Evolutionary conservation across 2,888 invertebrate genomes (phyloP).

Genomic region (Anorthoa munda): DNA sequence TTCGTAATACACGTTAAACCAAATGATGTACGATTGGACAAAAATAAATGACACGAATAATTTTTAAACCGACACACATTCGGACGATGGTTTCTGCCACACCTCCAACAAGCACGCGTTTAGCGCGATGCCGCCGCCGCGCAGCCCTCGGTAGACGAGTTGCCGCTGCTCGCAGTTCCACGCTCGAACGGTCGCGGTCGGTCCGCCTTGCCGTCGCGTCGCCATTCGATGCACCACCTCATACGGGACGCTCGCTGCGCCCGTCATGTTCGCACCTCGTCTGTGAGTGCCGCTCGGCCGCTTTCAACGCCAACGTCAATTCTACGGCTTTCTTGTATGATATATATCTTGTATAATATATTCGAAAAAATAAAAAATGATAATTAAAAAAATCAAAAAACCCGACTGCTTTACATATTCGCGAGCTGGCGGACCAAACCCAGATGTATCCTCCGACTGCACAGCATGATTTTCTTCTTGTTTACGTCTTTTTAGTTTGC

Average conservation of each 20-base stretch:
- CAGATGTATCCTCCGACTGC: no score
- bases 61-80: slow-evolving; percentile 3
- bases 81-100: slow-evolving; percentile 4
- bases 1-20: no score
- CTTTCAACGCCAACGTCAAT: slow-evolving; percentile 5
- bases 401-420: no score
- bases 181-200: no score
- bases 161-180: background rate
- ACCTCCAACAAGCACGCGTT: slow-evolving; percentile 8
- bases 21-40: no score
- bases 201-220: background rate
- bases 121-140: background rate
- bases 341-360: no score
- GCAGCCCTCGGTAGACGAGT: slow-evolving; percentile 1
- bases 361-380: no score
- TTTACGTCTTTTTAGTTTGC: no score
- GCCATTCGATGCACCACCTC: slow-evolving; percentile 4
- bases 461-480: no score
- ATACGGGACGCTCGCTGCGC: background rate
- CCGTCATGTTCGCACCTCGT: background rate
- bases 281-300: slow-evolving; percentile 15
- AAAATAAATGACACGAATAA: background rate
- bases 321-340: slow-evolving; percentile 15
- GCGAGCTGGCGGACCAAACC: no score
- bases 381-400: no score